Base-by-base conservation (phyloP, 1,140 invertebrate species). In the Micrasema longulum region DNA sequence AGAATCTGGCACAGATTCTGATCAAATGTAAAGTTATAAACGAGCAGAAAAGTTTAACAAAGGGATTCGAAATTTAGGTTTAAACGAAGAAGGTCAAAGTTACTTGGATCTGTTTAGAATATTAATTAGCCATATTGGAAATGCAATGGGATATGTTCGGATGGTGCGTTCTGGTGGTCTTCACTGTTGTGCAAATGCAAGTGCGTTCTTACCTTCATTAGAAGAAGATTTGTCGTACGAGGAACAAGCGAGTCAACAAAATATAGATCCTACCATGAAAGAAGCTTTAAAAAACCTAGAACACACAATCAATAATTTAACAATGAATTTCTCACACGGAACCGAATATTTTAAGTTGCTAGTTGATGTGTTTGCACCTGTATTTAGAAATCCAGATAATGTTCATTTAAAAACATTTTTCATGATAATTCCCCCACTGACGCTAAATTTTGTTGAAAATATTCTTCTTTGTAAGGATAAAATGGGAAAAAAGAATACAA, bases 281-380 rank as follows among this genome's bases (percentile, higher is more conserved):
- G 80, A 88, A 64, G 90, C 93, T 1, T 90, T 91, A 1, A 87
- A 89, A 76, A 90, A 90, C 75, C 84, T 98, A 20, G 92, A 96
- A 77, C 85, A 89, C 50, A 91, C 95, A 47, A 89, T 98, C 50
- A 86, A 87, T 35, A 93, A 91, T 81, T 85, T 97, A 26, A 89
- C 91, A 18, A 89, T 91, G 12, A 97, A 96, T 80, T 96, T 97
- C 79, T 93, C 94, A 35, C 94, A 97, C 79, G 94, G 94, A 20
- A 97, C 95, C 5, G 95, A 98, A 81, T 99, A 98, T 83, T 98
- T 99, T 79, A 95, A 95, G 88, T 85, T 99, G 36, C 86, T 99
- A 3, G 91, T 98, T 5, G 92, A 97, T 79, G 97, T 97, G 5
- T 99, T 99, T 84, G 88, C 93, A 3, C 90, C 93, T 1, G 93